Conservation (phyloP, 1,140 invertebrate species). For the Capitella teleta region DNA sequence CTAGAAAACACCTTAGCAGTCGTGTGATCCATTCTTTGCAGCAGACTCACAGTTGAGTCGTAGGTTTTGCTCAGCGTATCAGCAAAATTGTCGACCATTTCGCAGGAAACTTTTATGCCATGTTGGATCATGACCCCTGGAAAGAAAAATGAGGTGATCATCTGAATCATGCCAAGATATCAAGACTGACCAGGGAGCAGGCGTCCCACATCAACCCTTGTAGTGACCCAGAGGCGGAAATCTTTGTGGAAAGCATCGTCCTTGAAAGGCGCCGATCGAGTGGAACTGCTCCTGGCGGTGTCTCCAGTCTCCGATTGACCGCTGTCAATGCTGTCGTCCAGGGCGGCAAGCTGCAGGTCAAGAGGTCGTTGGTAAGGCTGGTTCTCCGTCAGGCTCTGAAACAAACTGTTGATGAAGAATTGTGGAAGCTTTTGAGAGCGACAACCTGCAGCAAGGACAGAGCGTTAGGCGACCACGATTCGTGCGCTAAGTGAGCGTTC, state of each 20-base stretch:
- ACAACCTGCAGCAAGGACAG: too few species aligned
- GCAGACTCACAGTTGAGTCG: not conserved
- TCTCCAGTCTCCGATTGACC: too few species aligned
- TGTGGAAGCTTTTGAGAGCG: too few species aligned
- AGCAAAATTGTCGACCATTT: slow-evolving; percentile 29
- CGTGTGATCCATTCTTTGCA: too few species aligned
- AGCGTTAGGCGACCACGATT: slow-evolving; percentile 21
- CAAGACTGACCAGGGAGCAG: slow-evolving; percentile 2
- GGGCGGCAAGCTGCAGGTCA: too few species aligned
- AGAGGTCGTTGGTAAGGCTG: too few species aligned
- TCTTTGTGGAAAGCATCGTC: slow-evolving; percentile 1
- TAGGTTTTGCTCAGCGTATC: slow-evolving; percentile 26
- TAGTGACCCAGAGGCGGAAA: slow-evolving; percentile 7
- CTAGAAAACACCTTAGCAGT: too few species aligned
- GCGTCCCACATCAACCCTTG: not conserved
- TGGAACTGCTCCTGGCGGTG: too few species aligned
- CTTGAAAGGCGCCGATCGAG: too few species aligned
- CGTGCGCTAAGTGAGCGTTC: slow-evolving; percentile 32
- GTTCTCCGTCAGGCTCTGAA: too few species aligned
- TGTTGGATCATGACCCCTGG: slow-evolving; percentile 32
- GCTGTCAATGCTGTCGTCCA: too few species aligned
- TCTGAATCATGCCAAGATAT: not conserved
- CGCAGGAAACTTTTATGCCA: slow-evolving; percentile 34
- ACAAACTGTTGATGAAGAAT: too few species aligned
- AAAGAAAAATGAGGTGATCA: not conserved